phyloP scores from a whole-genome alignment of 2,888 invertebrate species.

The Gastracanthus pulcherrimus region DNA sequence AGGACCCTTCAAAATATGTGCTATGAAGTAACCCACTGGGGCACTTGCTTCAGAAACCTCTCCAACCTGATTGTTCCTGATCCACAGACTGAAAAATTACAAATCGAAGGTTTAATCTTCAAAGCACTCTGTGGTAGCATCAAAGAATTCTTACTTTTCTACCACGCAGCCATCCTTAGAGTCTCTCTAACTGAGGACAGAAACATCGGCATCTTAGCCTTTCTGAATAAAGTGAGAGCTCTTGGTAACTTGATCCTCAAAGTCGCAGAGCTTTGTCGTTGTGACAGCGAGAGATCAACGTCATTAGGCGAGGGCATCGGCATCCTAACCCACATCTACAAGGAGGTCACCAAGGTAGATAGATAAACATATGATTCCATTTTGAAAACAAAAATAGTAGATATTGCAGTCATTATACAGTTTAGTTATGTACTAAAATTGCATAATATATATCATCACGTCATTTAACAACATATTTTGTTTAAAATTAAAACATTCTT shows the following conservation, averaged over 20 bases:
- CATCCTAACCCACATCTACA: slow-evolving; percentile 83
- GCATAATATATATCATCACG: too few relatives aligned
- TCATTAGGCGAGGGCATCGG: slow-evolving; percentile 79
- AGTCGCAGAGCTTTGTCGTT: slow-evolving; percentile 70
- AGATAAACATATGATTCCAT: too few relatives aligned
- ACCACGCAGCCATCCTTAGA: slow-evolving; percentile 69
- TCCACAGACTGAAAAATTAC: slow-evolving; percentile 64
- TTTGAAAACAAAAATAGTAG: too few relatives aligned
- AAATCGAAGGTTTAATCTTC: slow-evolving; percentile 72
- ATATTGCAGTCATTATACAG: too few relatives aligned
- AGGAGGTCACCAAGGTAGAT: slow-evolving; percentile 81
- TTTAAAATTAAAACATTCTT: too few relatives aligned
- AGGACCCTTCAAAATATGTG: slow-evolving; percentile 66
- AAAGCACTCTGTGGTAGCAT: slow-evolving; percentile 72
- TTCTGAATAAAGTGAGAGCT: slow-evolving; percentile 66
- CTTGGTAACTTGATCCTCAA: slow-evolving; percentile 68
- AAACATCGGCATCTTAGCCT: slow-evolving; percentile 62
- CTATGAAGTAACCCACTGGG: slow-evolving; percentile 68
- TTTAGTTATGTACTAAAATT: too few relatives aligned
- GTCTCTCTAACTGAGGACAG: slow-evolving; percentile 62
- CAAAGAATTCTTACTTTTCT: slow-evolving; percentile 72
- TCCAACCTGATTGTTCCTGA: slow-evolving; percentile 64
- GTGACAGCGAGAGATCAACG: slow-evolving; percentile 63
- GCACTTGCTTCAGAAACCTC: slow-evolving; percentile 72
- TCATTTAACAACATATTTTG: too few relatives aligned